Conservation (phyloP, 2,797 vertebrate species). For the Serranus cabrilla region DNA sequence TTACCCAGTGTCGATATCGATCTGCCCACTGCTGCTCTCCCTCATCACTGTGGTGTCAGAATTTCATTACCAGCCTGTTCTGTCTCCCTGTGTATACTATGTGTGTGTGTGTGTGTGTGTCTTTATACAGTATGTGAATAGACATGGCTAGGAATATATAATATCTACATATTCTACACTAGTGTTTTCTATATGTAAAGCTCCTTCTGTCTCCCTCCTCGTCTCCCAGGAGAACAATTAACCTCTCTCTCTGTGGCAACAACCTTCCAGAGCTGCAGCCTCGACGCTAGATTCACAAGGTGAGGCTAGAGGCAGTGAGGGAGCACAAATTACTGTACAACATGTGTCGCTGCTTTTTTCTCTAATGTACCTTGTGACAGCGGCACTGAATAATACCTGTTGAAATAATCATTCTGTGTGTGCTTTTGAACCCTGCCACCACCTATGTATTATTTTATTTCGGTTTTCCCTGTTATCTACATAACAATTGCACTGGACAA, state of each 20-base stretch:
- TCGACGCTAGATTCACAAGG: background rate
- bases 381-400: background rate
- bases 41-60: constrained; percentile 47
- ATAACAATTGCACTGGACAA: no score
- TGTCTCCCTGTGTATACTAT: constrained; percentile 2
- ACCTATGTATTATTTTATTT: background rate
- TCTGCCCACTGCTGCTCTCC: constrained; percentile 56
- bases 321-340: constrained; percentile 4
- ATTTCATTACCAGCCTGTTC: constrained; percentile 30
- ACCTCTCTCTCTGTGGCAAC: background rate
- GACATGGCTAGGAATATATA: background rate
- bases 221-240: constrained; percentile 14
- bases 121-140: background rate
- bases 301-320: constrained; percentile 1
- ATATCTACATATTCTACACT: background rate
- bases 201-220: background rate
- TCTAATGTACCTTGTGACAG: background rate
- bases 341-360: constrained; percentile 15
- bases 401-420: background rate
- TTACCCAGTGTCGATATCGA: constrained; percentile 68
- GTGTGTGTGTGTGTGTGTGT: background rate
- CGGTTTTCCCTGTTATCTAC: no score
- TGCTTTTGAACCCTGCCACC: background rate
- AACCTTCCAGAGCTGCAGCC: constrained; percentile 4
- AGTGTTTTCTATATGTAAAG: background rate